These are phyloP conservation scores for Caenorhabditis brenneri DNA, from an alignment of 1,140 invertebrate genomes.

Conservation along the genomic window DNA sequence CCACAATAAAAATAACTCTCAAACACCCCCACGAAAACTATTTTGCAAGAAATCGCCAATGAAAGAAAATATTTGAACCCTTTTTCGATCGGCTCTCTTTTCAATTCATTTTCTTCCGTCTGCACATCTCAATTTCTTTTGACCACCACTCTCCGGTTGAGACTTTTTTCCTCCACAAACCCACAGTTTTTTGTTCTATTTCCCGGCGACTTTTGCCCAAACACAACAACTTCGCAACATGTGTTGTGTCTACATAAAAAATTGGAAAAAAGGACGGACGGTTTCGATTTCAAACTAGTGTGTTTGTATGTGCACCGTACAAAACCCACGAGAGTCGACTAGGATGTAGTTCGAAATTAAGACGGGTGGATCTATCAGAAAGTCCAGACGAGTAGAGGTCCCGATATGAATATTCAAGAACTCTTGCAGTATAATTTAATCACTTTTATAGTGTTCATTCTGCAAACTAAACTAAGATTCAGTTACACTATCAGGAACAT, in stretches of 20 bases:
- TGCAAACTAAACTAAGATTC: no score
- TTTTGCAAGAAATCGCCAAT: not conserved
- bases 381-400: no score
- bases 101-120: not conserved
- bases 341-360: not conserved
- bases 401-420: no score
- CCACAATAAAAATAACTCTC: no score
- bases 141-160: not conserved
- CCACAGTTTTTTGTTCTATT: not conserved
- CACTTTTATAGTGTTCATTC: no score
- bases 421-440: no score
- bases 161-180: not conserved
- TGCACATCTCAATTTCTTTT: not conserved
- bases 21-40: no score
- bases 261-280: not conserved
- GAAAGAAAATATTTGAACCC: not conserved
- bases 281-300: constrained; percentile 33
- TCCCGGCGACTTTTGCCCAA: constrained; percentile 27
- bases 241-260: not conserved
- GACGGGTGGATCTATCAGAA: no score
- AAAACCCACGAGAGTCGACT: not conserved
- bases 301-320: not conserved
- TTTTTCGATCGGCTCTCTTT: not conserved
- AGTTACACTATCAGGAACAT: no score
- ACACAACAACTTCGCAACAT: constrained; percentile 39